Base-by-base conservation (phyloP, 2,113 vertebrate species). In the Phalacrocorax aristotelis region DNA sequence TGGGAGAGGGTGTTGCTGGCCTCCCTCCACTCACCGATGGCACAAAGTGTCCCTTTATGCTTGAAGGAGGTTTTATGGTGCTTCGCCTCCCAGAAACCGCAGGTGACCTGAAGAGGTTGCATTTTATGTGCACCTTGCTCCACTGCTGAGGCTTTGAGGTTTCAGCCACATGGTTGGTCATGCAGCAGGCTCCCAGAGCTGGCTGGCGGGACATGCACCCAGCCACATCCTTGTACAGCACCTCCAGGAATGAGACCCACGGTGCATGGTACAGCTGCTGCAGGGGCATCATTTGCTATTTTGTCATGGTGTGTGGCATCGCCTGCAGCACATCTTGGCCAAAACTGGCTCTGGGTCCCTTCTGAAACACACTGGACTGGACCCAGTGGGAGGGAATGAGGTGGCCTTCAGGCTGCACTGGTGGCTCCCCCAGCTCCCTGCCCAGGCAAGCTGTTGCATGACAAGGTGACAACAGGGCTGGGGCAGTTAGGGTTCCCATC, bases 171-270 rank as follows among this genome's bases (percentile, higher is more conserved):
- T 4, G 30, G 58, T 10, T 68, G 86, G 46, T 34, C 64, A 32
- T 21, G 4, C 57, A 44, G 57, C 51, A 57, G 85, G 38, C 54
- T 86, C n/a, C 46, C 3, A 5, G 27, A 34, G 18, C 44, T 3
- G 3, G 48, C 0, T 1, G 0, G 54, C 27, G 71, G 57, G 25
- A 27, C 54, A 13, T 0, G 4, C 0, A 1, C 14, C 16, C 34
- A 26, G 51, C 10, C 34, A 19, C 38, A 23, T 44, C 55, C 40
- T 38, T 18, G 36, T 17, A 18, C n/a, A 34, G 64, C 21, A 8
- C 34, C 81, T 83, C 48, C 8, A 13, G 51, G n/a, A 65, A 15
- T 6, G 55, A 44, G 71, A 51, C 15, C 27, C 1, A 4, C 13
- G 25, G 72, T 21, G 19, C 22, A 5, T 3, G 3, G 18, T 12